Percentiles rank a stretch among this genome's conserved stretches.
These are phyloP conservation scores for Mormyrops boulengeri DNA, from an alignment of 2,797 vertebrate genomes.

Conservation along the genomic window DNA sequence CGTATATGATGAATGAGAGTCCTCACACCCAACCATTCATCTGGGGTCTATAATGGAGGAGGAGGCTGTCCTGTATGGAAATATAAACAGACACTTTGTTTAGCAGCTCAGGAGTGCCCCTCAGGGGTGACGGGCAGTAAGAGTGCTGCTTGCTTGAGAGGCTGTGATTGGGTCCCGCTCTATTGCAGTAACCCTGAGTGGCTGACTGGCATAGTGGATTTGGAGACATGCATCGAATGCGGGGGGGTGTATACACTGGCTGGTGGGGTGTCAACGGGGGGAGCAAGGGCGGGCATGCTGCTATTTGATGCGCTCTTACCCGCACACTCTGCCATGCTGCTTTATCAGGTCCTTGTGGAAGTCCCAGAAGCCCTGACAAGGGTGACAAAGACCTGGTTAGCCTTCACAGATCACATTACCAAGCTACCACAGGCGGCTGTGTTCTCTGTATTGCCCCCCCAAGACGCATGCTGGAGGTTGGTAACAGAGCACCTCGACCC, in stretches of 20 bases:
- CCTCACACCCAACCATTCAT: neutral
- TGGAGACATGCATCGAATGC: neutral
- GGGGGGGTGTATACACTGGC: neutral
- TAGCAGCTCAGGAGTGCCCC: neutral
- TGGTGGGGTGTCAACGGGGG: neutral
- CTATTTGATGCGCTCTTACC: conserved; percentile 62
- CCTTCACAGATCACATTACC: neutral
- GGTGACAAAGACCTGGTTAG: conserved; percentile 31
- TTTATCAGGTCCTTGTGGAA: conserved; percentile 66
- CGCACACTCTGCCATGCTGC: conserved; percentile 77
- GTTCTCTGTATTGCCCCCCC: neutral
- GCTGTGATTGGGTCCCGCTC: neutral
- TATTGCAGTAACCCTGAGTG: neutral
- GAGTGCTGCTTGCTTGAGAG: neutral
- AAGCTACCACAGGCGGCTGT: neutral
- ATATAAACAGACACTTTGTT: neutral
- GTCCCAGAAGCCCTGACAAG: conserved; percentile 73
- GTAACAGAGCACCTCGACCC: neutral
- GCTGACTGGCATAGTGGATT: neutral
- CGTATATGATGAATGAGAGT: neutral
- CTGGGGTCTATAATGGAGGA: neutral
- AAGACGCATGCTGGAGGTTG: neutral
- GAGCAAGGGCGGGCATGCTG: neutral
- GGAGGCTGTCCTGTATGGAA: neutral
- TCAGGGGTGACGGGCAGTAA: neutral